These are phyloP conservation scores for Uropsilus gracilis DNA, from an alignment of 2,113 vertebrate species.

Conservation along the genomic window DNA sequence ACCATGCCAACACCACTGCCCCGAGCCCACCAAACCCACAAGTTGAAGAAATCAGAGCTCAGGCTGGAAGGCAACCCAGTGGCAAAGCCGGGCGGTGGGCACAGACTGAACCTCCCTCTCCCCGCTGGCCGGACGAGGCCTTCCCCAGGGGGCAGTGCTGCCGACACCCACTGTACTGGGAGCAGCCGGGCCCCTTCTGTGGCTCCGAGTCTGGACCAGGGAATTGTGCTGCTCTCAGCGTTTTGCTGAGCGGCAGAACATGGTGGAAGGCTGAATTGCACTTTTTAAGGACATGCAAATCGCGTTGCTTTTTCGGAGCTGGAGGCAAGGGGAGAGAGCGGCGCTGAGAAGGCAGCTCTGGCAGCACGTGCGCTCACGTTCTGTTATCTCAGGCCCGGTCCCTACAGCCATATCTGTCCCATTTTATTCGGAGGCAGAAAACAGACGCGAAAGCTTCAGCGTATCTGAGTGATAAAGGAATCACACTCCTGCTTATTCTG, in stretches of 20 bases:
- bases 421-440: slow-evolving; percentile 12
- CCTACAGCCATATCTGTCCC: slow-evolving; percentile 39
- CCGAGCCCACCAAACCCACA: neutral
- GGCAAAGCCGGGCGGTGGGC: too few relatives aligned
- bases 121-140: neutral
- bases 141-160: neutral
- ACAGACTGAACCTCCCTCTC: rapidly evolving
- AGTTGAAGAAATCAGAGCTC: neutral
- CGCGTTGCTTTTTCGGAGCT: neutral
- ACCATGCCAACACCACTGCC: neutral
- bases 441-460: slow-evolving; percentile 54
- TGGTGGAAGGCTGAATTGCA: neutral
- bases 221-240: neutral
- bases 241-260: neutral
- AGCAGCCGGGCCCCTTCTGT: neutral
- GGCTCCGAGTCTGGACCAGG: neutral
- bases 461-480: slow-evolving; percentile 38
- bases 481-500: slow-evolving; percentile 37
- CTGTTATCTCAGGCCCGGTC: neutral
- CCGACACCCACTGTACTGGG: neutral
- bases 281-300: neutral
- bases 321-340: neutral
- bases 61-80: neutral
- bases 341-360: slow-evolving; percentile 21
- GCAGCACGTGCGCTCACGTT: rapidly evolving